Evolutionary conservation across 2,113 vertebrate species (phyloP), one percentile per base, ranked within the genome.

Genomic region (Globicephala melas): DNA sequence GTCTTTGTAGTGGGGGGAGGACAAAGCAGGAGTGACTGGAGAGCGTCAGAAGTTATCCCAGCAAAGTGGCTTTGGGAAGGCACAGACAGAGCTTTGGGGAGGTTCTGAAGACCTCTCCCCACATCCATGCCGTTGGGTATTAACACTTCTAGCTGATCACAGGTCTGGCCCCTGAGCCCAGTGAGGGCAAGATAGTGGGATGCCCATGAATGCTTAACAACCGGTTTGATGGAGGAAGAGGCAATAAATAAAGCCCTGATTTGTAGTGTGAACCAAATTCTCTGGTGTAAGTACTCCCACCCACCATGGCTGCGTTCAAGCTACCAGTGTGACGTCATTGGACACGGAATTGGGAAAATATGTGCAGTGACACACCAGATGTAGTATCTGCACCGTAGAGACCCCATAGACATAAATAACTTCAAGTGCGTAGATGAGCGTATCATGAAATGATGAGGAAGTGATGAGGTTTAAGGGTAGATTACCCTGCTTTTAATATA

Each of bases 361-460:
- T 23, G 33, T 53, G 68, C 25, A 28, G 20, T 63, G 36, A 70
- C 41, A 38, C 21, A 55, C 50, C 28, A n/a, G 36, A 3, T 73
- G 38, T 36, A 31, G 5, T 21, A 50, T 50, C 71, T 31, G 13
- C 47, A 67, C 74, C 62, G 12, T 33, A 67, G 28, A 58, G 53
- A 60, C 47, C 44, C 47, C 63, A 4, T 2, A 58, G 67, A 41
- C 12, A 2, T 41, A 55, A n/a, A 10, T 20, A 67, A 44, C 38
- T 31, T 86, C 26, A 62, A 70, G 41, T 23, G 31, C 14, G 13
- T 25, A n/a, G 53, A 68, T 55, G 33, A 82, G 38, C 63, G 41
- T 31, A 1, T 50, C 50, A 80, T 89, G 81, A 87, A 89, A 62
- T 95, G 86, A 93, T 87, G 76, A 91, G 53, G 58, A 44, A 96